phyloP scores from a whole-genome alignment of 2,888 invertebrate genomes.

The Ferdinandea cuprea region DNA sequence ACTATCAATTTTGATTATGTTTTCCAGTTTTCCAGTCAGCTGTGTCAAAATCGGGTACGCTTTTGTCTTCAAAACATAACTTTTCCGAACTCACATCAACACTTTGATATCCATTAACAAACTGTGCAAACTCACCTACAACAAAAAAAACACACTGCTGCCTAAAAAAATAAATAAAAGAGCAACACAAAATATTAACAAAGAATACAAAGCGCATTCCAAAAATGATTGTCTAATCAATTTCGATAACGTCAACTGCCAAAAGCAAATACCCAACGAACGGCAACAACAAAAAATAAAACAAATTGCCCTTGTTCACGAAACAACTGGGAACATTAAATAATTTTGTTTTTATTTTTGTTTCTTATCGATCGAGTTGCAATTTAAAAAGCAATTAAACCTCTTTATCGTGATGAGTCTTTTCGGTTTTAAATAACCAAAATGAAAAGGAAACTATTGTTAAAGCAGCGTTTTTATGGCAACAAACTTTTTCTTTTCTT shows the following conservation, averaged over 20 bases:
- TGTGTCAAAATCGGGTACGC: no score
- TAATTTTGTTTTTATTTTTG: no score
- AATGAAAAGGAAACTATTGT: background rate
- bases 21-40: no score
- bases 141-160: no score
- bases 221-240: conserved; percentile 53
- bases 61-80: no score
- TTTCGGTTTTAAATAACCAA: background rate
- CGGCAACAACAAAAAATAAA: conserved; percentile 9
- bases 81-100: no score
- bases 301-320: conserved; percentile 61
- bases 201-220: conserved; percentile 12
- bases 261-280: conserved; percentile 15
- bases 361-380: conserved; percentile 49
- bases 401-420: conserved; percentile 4
- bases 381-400: conserved; percentile 57
- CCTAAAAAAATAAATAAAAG: background rate
- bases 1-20: no score
- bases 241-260: conserved; percentile 28
- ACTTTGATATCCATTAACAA: no score
- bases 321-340: conserved; percentile 30
- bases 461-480: background rate
- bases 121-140: no score
- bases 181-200: background rate
- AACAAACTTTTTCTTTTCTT: conserved; percentile 5